These are phyloP conservation scores for Periophthalmus modestus DNA, from an alignment of 2,113 vertebrate species.

Conservation along the genomic window DNA sequence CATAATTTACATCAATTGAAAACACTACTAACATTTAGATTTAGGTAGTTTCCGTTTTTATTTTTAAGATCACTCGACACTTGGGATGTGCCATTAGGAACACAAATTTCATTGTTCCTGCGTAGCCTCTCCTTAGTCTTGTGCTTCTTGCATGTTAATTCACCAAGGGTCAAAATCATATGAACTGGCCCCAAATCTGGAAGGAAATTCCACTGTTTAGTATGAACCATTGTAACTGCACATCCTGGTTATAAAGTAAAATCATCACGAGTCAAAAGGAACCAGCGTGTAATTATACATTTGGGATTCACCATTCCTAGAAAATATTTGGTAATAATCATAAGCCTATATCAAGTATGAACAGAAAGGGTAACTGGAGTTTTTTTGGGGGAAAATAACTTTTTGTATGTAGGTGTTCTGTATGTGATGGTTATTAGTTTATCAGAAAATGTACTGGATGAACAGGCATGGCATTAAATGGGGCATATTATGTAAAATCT, in stretches of 20 bases:
- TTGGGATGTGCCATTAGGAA: constrained; percentile 4
- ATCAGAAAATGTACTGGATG: neutral
- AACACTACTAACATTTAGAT: neutral
- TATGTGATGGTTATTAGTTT: neutral
- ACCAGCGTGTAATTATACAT: neutral
- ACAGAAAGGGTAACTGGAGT: neutral
- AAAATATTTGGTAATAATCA: neutral
- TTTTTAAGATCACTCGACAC: neutral
- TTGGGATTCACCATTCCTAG: neutral
- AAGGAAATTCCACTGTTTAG: constrained; percentile 24
- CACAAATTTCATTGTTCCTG: constrained; percentile 22
- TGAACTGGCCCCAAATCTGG: constrained; percentile 6
- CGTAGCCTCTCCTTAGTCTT: neutral
- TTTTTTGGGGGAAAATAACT: neutral
- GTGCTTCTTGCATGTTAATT: constrained; percentile 17
- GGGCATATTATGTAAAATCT: no score
- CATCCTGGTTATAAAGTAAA: neutral
- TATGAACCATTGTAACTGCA: neutral
- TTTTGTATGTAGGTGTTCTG: no score
- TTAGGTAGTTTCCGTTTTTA: neutral
- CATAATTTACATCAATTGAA: neutral
- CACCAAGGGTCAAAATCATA: constrained; percentile 23
- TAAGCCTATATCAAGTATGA: neutral
- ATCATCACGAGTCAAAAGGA: neutral
- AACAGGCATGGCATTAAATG: neutral